Evolutionary conservation across 2,888 invertebrate species (phyloP), one percentile per base, ranked within the genome.

Genomic region (Harpalus rubripes): DNA sequence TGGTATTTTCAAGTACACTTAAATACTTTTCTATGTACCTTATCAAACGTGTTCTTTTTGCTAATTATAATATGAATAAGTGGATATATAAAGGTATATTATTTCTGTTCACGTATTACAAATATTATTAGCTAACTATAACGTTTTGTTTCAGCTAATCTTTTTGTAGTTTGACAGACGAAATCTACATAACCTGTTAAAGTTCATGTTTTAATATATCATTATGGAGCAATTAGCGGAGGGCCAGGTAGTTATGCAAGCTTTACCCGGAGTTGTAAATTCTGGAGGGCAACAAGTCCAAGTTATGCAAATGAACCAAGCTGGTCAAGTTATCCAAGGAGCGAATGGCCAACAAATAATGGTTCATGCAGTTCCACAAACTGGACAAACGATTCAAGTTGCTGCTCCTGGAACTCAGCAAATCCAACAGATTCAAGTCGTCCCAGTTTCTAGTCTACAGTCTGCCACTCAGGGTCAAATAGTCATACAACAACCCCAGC

Each of bases 291-390:
- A 94, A 88, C 94, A 94, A 88, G 91, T 94, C 8, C 93, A 94
- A 88, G 93, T 94, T 7, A 90, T 94, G 88, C 94, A 92, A 88
- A 91, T 92, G 90, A 92, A 92, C 86, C 91, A 91, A 84, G 88
- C 92, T 1, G 93, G 94, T 0, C 95, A 95, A 88, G 93, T 95
- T 88, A 93, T 95, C 85, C 94, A 94, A 88, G 94, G 94, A 0
- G 93, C 94, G 0, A 94, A 94, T 84, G 95, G 95, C 0, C 95
- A 95, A 89, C 95, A 95, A 89, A 95, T 95, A 59, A 94, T 95
- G 89, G 94, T 95, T 0, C 95, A 95, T 88, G 91, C 95, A 0
- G 93, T 95, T 87, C 94, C 95, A 0, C 92, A 94, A 16, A 91
- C 92, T 56, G 92, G 92, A 0, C 94, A 93, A 85, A 89, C 93